Percentiles rank a stretch among this genome's conserved stretches.
Conservation (phyloP, 1,140 invertebrate genomes). For the Trichonephila clavipes region DNA sequence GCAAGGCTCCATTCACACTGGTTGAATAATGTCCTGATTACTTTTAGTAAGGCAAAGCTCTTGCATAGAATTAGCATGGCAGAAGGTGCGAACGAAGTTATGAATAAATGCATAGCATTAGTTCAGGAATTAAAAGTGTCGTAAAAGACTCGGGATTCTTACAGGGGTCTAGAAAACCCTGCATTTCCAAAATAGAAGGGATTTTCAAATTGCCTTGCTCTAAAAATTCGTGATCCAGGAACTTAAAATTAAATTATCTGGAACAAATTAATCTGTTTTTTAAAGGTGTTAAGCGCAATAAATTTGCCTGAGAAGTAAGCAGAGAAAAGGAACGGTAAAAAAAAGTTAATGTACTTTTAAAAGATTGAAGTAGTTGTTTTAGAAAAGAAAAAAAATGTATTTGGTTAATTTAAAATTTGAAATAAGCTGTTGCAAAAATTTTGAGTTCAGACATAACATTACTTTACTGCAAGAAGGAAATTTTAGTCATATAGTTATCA, state of each 20-base stretch:
- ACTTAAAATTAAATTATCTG: not conserved
- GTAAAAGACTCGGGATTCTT: not conserved
- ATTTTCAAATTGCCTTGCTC: not conserved
- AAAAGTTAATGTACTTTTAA: too few relatives aligned
- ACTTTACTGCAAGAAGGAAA: too few relatives aligned
- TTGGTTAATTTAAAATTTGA: too few relatives aligned
- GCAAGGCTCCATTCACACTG: too few relatives aligned
- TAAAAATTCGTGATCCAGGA: not conserved
- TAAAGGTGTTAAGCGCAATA: not conserved
- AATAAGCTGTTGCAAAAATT: too few relatives aligned
- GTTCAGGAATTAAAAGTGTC: not conserved
- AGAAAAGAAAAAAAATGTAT: too few relatives aligned
- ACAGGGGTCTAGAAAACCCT: not conserved
- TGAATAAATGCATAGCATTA: not conserved
- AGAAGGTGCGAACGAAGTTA: not conserved
- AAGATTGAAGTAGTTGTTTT: too few relatives aligned
- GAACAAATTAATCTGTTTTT: not conserved
- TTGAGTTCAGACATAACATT: too few relatives aligned
- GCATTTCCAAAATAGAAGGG: not conserved
- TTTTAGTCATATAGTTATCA: too few relatives aligned
- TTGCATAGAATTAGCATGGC: not conserved
- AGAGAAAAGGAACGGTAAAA: not conserved
- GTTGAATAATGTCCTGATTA: not conserved
- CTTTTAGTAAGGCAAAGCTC: not conserved
- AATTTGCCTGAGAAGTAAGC: not conserved